phyloP scores from a whole-genome alignment of 2,797 vertebrate genomes.

The Myotis findleyi region DNA sequence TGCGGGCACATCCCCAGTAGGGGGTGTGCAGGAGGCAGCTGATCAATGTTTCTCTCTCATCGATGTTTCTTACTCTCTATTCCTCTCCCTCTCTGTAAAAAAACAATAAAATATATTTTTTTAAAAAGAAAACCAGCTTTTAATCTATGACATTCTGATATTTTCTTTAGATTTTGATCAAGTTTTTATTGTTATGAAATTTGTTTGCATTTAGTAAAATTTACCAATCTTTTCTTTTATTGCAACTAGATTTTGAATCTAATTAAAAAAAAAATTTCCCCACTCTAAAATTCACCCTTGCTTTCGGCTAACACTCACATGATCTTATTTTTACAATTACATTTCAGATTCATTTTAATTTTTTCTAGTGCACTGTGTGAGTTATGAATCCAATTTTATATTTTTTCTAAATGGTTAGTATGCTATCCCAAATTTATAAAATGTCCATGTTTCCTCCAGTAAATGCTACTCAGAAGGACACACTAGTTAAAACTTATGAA shows the following conservation, averaged over 20 bases:
- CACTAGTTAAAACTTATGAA: background rate
- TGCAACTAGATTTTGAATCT: background rate
- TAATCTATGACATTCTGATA: background rate
- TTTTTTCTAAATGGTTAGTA: background rate
- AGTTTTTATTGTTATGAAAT: background rate
- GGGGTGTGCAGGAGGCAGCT: too few species aligned
- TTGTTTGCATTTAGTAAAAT: background rate
- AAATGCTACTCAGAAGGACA: background rate
- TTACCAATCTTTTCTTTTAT: background rate
- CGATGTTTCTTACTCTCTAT: too few species aligned
- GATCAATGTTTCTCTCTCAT: too few species aligned
- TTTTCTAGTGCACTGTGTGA: background rate
- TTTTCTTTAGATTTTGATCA: slow-evolving; percentile 21
- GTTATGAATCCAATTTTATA: background rate
- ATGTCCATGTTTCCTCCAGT: background rate
- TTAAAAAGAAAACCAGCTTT: background rate
- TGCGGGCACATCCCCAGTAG: too few species aligned
- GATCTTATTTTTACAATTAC: background rate
- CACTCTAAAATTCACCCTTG: background rate
- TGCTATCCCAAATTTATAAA: slow-evolving; percentile 12
- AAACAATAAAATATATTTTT: too few species aligned
- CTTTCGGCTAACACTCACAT: background rate
- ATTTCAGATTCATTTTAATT: background rate
- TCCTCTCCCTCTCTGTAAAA: too few species aligned
- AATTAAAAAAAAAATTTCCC: background rate